These are phyloP conservation scores for Ptilorrhoa leucosticta DNA, from an alignment of 2,113 vertebrate genomes.

Conservation along the genomic window DNA sequence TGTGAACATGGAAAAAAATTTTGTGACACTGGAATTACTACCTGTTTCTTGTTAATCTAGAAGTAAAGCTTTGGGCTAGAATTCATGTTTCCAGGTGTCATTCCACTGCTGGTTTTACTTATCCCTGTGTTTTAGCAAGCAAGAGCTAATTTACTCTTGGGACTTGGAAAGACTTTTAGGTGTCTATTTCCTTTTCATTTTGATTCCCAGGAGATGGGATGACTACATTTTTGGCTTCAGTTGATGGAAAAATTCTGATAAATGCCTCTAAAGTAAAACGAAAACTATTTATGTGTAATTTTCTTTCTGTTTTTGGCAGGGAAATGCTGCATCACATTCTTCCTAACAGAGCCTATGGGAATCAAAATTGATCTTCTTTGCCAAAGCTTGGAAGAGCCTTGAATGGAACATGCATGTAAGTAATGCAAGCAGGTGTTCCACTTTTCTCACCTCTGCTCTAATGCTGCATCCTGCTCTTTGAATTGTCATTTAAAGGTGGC, in stretches of 20 bases:
- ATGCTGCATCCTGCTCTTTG: not conserved
- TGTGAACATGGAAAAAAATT: not conserved
- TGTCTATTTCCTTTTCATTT: not conserved
- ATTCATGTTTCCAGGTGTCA: not conserved
- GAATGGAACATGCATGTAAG: not conserved
- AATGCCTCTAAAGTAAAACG: not conserved
- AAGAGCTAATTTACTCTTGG: not conserved
- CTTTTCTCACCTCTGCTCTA: not conserved
- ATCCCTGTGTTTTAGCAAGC: not conserved
- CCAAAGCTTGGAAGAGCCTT: not conserved
- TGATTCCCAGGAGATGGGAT: not conserved
- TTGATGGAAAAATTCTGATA: not conserved
- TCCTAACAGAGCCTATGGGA: not conserved
- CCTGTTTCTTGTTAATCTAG: not conserved
- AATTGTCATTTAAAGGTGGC: not conserved
- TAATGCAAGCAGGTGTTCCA: not conserved
- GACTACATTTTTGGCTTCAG: not conserved
- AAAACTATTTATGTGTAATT: not conserved
- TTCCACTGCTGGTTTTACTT: not conserved
- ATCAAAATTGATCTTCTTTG: not conserved
- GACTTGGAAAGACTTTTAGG: not conserved
- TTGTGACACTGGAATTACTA: not conserved
- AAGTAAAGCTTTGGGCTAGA: not conserved
- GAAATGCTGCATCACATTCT: not conserved
- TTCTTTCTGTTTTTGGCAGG: not conserved